Evolutionary conservation across 2,888 invertebrate species (phyloP).

Genomic region (Drosophila incognita): DNA sequence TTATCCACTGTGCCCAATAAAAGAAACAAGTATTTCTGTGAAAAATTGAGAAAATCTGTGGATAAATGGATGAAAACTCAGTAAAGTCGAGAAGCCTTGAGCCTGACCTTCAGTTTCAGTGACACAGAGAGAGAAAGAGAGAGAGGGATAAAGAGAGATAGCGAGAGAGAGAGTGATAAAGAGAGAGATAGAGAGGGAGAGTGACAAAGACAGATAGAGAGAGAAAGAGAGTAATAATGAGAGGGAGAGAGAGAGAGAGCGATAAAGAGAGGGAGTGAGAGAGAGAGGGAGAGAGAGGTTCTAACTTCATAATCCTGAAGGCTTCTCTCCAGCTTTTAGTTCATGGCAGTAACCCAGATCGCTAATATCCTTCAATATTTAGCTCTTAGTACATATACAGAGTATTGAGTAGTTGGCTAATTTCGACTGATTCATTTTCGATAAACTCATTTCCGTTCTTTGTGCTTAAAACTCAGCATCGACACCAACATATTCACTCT

Average conservation of each 20-base stretch:
- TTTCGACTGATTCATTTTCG: constrained; percentile 6
- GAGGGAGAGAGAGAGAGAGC: background rate
- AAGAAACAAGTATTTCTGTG: background rate
- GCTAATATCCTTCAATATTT: background rate
- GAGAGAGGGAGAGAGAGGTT: background rate
- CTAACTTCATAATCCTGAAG: background rate
- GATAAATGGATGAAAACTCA: background rate
- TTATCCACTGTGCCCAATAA: background rate
- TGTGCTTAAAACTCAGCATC: constrained; percentile 25
- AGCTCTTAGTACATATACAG: background rate
- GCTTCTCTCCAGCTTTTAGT: background rate
- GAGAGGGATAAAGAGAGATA: too few species aligned
- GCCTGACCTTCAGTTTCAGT: background rate
- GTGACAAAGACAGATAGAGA: too few species aligned
- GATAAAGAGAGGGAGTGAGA: background rate
- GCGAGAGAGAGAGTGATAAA: too few species aligned
- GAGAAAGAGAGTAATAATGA: fast-evolving
- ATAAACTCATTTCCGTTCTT: constrained; percentile 56
- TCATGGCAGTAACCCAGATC: background rate
- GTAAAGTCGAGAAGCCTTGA: background rate
- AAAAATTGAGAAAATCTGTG: background rate
- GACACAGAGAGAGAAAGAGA: too few species aligned
- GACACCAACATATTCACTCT: constrained; percentile 24
- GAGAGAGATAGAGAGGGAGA: too few species aligned
- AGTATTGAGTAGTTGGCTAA: background rate